These are phyloP conservation scores for Phrynocephalus guinanensis DNA, from an alignment of 2,797 vertebrate species.

Conservation along the genomic window DNA sequence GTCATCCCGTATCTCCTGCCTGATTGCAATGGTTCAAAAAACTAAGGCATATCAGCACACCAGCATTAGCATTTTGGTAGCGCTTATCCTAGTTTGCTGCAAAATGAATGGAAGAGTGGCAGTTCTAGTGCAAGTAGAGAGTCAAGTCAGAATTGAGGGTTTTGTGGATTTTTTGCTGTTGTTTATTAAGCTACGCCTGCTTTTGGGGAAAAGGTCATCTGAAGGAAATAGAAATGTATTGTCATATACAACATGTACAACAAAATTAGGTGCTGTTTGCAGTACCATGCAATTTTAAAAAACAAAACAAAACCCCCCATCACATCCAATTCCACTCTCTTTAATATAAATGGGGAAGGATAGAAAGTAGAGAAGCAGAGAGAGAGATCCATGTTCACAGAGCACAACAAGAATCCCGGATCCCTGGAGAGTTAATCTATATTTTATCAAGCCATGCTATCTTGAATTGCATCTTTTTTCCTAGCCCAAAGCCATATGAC, in stretches of 20 bases:
- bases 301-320: too few species aligned
- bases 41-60: too few species aligned
- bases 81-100: background rate
- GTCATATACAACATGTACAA: too few species aligned
- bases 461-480: constrained; percentile 20
- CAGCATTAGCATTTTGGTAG: background rate
- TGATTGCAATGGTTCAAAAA: too few species aligned
- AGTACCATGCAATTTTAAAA: too few species aligned
- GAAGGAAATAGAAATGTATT: background rate
- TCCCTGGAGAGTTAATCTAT: constrained; percentile 17
- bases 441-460: constrained; percentile 17
- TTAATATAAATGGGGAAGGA: background rate
- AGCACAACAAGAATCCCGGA: background rate
- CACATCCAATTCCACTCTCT: too few species aligned
- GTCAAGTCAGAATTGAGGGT: background rate
- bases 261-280: too few species aligned
- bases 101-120: background rate
- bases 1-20: too few species aligned
- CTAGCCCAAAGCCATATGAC: constrained; percentile 22
- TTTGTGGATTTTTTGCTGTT: background rate
- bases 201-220: background rate
- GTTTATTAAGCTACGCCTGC: background rate
- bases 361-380: constrained; percentile 9
- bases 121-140: background rate
- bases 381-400: background rate